phyloP scores from a whole-genome alignment of 2,113 vertebrate species.

The Cromileptes altivelis region DNA sequence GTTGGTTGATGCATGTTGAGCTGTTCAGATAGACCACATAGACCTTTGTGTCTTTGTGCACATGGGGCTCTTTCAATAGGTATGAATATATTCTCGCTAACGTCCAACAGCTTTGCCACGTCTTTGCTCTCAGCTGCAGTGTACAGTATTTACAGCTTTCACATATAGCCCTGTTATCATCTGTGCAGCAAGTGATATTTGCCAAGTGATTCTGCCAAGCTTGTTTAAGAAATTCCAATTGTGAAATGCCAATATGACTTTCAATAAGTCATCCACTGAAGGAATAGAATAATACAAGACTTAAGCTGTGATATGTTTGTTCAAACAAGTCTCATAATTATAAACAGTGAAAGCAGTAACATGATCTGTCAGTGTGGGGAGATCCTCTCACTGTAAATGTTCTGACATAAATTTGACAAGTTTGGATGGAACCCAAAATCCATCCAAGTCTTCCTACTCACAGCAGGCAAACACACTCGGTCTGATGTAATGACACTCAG shows the following conservation, averaged over 20 bases:
- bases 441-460: slow-evolving; percentile 18
- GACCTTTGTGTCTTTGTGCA: background rate
- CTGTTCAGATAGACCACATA: background rate
- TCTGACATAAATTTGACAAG: slow-evolving; percentile 15
- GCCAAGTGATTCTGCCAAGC: background rate
- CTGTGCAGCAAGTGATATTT: background rate
- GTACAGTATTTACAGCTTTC: background rate
- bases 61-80: background rate
- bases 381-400: slow-evolving; percentile 6
- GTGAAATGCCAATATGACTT: slow-evolving; percentile 8
- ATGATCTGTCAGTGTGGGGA: background rate
- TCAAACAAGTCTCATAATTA: slow-evolving; percentile 7
- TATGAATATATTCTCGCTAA: background rate
- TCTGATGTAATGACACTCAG: background rate
- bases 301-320: background rate
- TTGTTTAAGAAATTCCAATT: slow-evolving; percentile 3
- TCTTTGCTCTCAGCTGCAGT: background rate
- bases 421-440: slow-evolving; percentile 6
- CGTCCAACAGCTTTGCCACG: background rate
- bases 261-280: background rate
- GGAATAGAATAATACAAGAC: background rate
- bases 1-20: background rate
- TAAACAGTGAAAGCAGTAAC: background rate
- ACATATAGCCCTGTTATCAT: background rate
- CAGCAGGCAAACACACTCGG: background rate